Evolutionary conservation across 2,113 vertebrate species (phyloP).

Genomic region (Hyaena hyaena): DNA sequence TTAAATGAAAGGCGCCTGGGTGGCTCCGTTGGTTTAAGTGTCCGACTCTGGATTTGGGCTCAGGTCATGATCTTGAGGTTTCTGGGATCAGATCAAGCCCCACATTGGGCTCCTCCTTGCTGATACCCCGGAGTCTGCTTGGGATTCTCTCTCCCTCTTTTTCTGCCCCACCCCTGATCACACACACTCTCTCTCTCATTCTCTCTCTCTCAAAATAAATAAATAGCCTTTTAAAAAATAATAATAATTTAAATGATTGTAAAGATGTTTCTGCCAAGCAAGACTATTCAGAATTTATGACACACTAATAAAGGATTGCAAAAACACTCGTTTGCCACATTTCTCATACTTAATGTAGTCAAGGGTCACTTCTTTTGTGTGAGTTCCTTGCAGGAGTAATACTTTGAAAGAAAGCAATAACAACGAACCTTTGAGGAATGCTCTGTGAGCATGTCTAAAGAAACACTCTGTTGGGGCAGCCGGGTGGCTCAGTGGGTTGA

Average conservation of each 20-base stretch:
- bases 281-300: not conserved
- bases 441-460: not conserved
- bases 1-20: not conserved
- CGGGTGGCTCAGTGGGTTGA: too few species aligned
- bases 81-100: too few species aligned
- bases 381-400: not conserved
- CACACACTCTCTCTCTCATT: too few species aligned
- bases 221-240: too few species aligned
- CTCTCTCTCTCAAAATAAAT: too few species aligned
- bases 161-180: too few species aligned
- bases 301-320: rapidly evolving
- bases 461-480: not conserved
- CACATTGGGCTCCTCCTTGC: too few species aligned
- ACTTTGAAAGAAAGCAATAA: not conserved
- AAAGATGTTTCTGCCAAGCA: not conserved
- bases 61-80: too few species aligned
- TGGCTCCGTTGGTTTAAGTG: too few species aligned
- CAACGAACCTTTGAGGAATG: not conserved
- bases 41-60: too few species aligned
- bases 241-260: not conserved
- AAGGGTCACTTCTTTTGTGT: not conserved
- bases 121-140: too few species aligned
- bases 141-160: too few species aligned
- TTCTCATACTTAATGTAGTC: not conserved
- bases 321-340: rapidly evolving